phyloP scores from a whole-genome alignment of 2,797 vertebrate genomes.

The Coregonus sp. region DNA sequence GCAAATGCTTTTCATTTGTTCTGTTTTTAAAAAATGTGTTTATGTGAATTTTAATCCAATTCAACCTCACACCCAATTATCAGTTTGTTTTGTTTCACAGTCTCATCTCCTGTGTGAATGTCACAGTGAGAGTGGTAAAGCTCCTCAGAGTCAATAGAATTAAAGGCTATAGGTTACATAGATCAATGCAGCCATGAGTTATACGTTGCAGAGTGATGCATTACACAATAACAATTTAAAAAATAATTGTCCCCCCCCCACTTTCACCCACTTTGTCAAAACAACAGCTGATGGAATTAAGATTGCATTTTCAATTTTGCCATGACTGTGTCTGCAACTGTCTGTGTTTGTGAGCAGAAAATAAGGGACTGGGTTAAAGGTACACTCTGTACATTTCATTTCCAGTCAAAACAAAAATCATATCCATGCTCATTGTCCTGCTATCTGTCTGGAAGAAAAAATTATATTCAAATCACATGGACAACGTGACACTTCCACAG shows the following conservation, averaged over 20 bases:
- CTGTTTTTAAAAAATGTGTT: neutral
- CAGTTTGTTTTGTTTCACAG: conserved; percentile 14
- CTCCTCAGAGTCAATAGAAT: neutral
- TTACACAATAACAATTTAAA: no score
- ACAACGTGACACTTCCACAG: no score
- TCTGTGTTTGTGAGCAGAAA: neutral
- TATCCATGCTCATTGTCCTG: neutral
- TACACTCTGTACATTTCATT: neutral
- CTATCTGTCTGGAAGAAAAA: no score
- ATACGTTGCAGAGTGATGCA: neutral
- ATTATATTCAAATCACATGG: no score
- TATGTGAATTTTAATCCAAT: neutral
- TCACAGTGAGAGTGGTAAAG: conserved; percentile 1
- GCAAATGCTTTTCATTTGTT: neutral
- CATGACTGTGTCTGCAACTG: neutral
- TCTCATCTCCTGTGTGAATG: neutral
- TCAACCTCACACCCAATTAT: neutral
- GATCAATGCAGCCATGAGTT: neutral
- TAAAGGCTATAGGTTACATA: conserved; percentile 2
- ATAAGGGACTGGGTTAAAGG: neutral
- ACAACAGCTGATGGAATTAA: neutral
- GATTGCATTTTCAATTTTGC: neutral
- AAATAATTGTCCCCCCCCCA: no score
- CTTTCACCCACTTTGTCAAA: neutral
- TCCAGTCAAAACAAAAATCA: neutral